These are phyloP conservation scores for Halocynthia roretzi DNA, from an alignment of 23 tunicate species.

Conservation along the genomic window DNA sequence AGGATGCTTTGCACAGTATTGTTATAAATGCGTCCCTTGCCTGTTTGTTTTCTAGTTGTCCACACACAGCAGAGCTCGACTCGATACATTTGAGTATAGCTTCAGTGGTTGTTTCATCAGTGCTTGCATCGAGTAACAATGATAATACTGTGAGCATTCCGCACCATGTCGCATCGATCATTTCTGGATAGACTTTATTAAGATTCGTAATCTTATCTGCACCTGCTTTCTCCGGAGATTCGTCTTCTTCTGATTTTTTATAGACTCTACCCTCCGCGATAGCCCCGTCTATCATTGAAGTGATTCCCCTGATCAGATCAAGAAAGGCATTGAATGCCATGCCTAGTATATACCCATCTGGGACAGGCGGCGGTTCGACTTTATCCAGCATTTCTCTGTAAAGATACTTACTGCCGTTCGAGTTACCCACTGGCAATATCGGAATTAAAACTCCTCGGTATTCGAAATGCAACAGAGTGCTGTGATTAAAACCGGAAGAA, in stretches of 20 bases:
- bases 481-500: neutral
- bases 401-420: constrained; percentile 49
- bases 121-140: constrained; percentile 64
- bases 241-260: neutral
- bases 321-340: constrained; percentile 72
- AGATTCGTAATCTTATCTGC: constrained; percentile 33
- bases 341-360: constrained; percentile 83
- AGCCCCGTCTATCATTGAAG: constrained; percentile 44
- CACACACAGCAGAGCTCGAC: constrained; percentile 82
- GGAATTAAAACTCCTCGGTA: constrained; percentile 62
- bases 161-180: constrained; percentile 72
- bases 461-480: constrained; percentile 34
- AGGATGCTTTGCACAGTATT: constrained; percentile 75
- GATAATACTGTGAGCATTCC: constrained; percentile 52
- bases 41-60: constrained; percentile 47
- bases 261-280: neutral
- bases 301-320: constrained; percentile 58
- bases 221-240: neutral
- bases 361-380: constrained; percentile 58
- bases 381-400: constrained; percentile 87
- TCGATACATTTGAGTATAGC: constrained; percentile 67
- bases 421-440: constrained; percentile 34
- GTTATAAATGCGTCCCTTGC: constrained; percentile 90
- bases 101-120: constrained; percentile 71
- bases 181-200: constrained; percentile 20